Evolutionary conservation across 2,113 vertebrate genomes (phyloP), one percentile per base, ranked within the genome.

Genomic region (Dascyllus trimaculatus): DNA sequence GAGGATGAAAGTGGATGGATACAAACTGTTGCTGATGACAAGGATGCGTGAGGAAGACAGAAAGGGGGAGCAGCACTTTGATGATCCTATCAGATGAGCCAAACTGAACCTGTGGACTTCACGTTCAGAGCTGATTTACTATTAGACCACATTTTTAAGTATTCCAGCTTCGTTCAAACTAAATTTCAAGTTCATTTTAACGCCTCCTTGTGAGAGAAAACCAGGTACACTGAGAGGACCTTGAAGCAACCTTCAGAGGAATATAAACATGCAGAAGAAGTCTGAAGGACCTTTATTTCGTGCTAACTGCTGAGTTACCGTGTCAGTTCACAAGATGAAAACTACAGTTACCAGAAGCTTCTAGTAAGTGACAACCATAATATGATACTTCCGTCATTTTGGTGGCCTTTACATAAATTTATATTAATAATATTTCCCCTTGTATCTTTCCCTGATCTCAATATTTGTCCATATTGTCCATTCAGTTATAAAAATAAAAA

Each of bases 31-130:
- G 83, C 54, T 78, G 80, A 82, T 86, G 80, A 85, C 1, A n/a
- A 66, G 74, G 67, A 76, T 75, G 80, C 3, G 22, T 25, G 64
- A 88, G 83, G 70, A 85, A 59, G 84, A 82, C 79, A 84, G 82
- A 54, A 54, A 87, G 71, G 75, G 54, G 78, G 74, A 81, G 81
- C 82, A 89, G 91, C 84, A 91, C 91, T 93, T 93, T 92, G 92
- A 93, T 92, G 91, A 84, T 59, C 17, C 59, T 9, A 62, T 63
- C 53, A 64, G 78, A 67, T 32, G 69, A 81, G 73, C 46, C 75
- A 83, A 89, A 86, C 78, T 64, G 63, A 88, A 73, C 59, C 73
- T 22, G 26, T 63, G 52, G 79, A 86, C 71, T 77, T 65, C 18
- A 14, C 56, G 80, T 80, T 78, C 58, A 48, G 19, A 53, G 0